A percentile compares a stretch with the other conserved stretches of the same genome.
These are phyloP conservation scores for Sardinella longiceps DNA, from an alignment of 2,797 vertebrate species.

Conservation along the genomic window DNA sequence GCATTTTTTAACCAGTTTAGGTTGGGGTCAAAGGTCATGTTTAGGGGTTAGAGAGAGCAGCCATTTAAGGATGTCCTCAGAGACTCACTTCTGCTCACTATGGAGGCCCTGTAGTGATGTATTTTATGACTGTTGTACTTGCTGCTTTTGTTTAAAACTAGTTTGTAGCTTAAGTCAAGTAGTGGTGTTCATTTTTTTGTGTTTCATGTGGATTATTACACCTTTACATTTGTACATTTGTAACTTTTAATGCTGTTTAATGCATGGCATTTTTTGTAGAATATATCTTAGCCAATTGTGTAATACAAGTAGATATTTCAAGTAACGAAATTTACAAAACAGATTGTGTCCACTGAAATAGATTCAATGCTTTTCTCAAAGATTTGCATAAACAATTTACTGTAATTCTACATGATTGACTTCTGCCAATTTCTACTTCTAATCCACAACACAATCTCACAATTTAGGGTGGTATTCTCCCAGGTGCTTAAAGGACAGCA, in stretches of 20 bases:
- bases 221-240: neutral
- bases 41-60: neutral
- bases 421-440: too few relatives aligned
- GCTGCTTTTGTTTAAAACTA: neutral
- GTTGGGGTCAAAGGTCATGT: neutral
- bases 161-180: neutral
- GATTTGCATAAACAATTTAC: too few relatives aligned
- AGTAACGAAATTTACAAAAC: neutral
- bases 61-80: neutral
- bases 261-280: neutral
- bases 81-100: neutral
- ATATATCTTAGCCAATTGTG: too few relatives aligned
- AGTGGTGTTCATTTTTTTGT: neutral
- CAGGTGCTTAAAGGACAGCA: too few relatives aligned
- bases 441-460: too few relatives aligned
- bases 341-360: too few relatives aligned
- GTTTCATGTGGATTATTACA: neutral
- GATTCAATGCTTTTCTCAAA: too few relatives aligned
- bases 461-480: too few relatives aligned
- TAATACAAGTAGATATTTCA: neutral
- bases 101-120: neutral
- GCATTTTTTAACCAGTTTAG: slow-evolving; percentile 1
- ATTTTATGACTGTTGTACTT: neutral
- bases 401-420: too few relatives aligned
- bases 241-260: neutral